Evolutionary conservation across 1,140 invertebrate genomes (phyloP), one percentile per base, ranked within the genome.

Genomic region (Amphibalanus amphitrite): DNA sequence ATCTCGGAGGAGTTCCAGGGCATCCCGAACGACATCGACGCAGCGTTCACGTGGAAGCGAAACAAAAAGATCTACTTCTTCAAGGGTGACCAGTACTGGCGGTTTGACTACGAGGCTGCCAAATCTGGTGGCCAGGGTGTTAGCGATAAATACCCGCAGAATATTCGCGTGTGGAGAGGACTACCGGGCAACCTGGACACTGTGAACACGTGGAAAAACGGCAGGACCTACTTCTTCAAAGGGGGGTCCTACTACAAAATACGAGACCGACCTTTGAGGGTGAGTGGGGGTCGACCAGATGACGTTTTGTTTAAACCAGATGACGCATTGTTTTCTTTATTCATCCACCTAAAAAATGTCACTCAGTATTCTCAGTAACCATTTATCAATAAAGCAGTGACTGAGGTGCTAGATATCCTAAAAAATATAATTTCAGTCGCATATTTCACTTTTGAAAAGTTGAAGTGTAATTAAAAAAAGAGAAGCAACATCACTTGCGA

Each of bases 161-260:
- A 88, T 4, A 86, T 95, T 40, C 88, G 88, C 23, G 93, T 93
- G 79, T 97, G 94, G 94, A 88, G 90, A 78, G 92, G 93, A n/a
- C 80, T 97, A 64, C 94, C 94, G 0, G 85, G 90, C 75, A 88
- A 88, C 77, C 80, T 97, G 33, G 90, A 95, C 77, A 91, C 91
- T 17, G 93, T 92, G 0, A 84, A 97, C n/a, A 87, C 90, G 75
- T 95, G 95, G 81, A 89, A 87, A 10, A 94, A 96, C 78, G 92
- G 91, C n/a, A 91, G 91, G 78, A 96, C 94, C 0, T 98, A 97
- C 80, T 97, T 98, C 85, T 97, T 96, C 84, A 95, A 94, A 79
- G 88, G 86, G 73, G 86, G 88, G 67, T 83, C 86, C n/a, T 97
- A 97, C 79, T 97, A 92, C 82, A 83, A 93, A 79, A 96, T 96